Evolutionary conservation across 2,888 invertebrate species (phyloP).

Genomic region (Clusia tigrina): DNA sequence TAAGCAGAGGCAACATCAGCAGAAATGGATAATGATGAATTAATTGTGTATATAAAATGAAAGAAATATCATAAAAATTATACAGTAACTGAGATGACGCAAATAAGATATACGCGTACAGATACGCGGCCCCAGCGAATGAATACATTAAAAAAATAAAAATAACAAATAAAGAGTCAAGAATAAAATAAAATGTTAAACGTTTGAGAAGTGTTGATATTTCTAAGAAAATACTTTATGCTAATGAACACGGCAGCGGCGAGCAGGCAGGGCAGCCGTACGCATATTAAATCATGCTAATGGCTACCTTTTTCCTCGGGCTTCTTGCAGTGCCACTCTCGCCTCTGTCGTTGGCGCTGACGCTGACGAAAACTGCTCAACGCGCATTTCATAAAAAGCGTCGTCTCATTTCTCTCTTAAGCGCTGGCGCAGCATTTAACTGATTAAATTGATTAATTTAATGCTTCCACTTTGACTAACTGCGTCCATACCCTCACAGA

Average conservation of each 20-base stretch:
- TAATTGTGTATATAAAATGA: slow-evolving; percentile 52
- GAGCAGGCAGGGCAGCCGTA: not conserved
- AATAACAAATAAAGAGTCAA: slow-evolving; percentile 13
- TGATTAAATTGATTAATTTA: slow-evolving; percentile 65
- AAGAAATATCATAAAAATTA: slow-evolving; percentile 57
- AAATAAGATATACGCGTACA: not conserved
- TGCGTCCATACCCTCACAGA: slow-evolving; percentile 28
- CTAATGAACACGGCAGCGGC: slow-evolving; percentile 43
- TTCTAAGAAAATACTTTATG: slow-evolving; percentile 49
- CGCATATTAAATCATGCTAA: slow-evolving; percentile 46
- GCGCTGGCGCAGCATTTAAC: slow-evolving; percentile 45
- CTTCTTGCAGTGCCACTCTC: not conserved
- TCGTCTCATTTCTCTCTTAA: not conserved
- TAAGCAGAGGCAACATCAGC: not conserved
- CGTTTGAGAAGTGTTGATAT: slow-evolving; percentile 31
- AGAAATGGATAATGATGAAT: slow-evolving; percentile 52
- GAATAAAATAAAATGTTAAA: too few relatives aligned
- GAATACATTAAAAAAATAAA: not conserved
- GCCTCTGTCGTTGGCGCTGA: not conserved
- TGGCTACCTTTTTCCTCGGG: slow-evolving; percentile 28
- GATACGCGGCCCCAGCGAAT: not conserved
- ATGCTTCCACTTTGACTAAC: slow-evolving; percentile 41
- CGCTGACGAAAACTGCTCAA: not conserved
- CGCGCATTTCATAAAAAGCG: not conserved
- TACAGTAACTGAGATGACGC: slow-evolving; percentile 39